phyloP scores from a whole-genome alignment of 2,888 invertebrate genomes.

The Agrochola lota region DNA sequence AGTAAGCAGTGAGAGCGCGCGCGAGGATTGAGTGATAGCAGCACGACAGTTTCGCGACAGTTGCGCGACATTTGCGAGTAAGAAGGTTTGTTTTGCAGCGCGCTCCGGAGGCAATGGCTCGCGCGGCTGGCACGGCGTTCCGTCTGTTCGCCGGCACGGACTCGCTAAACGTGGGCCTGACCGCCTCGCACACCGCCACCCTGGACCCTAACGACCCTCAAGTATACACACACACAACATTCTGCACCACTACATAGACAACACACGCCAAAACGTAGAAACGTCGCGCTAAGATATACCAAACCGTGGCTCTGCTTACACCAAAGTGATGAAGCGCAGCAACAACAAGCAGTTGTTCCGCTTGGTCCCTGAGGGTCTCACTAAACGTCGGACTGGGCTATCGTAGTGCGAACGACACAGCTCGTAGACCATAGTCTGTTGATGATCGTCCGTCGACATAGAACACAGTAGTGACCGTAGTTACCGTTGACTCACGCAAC shows the following conservation, averaged over 20 bases:
- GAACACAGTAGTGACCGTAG: slow-evolving; percentile 41
- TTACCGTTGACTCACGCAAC: slow-evolving; percentile 12
- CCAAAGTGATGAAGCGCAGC: not conserved
- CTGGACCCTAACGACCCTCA: slow-evolving; percentile 89
- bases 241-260: slow-evolving; percentile 63
- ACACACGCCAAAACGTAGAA: slow-evolving; percentile 72
- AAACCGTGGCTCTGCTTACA: not conserved
- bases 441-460: slow-evolving; percentile 1
- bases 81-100: slow-evolving; percentile 88
- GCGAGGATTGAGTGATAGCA: not conserved
- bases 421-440: slow-evolving; percentile 30
- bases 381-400: not conserved
- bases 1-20: too few relatives aligned
- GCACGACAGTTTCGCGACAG: not conserved
- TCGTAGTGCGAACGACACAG: slow-evolving; percentile 17
- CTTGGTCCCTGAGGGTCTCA: not conserved
- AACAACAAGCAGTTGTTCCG: slow-evolving; percentile 3
- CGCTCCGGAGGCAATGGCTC: slow-evolving; percentile 95
- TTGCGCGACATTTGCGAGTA: slow-evolving; percentile 50
- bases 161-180: slow-evolving; percentile 93
- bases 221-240: slow-evolving; percentile 82
- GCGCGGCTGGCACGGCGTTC: slow-evolving; percentile 95
- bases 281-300: slow-evolving; percentile 47
- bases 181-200: slow-evolving; percentile 91
- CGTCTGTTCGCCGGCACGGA: slow-evolving; percentile 94